Base-by-base conservation (phyloP, 2,797 vertebrate genomes). In the Lagorchestes hirsutus region DNA sequence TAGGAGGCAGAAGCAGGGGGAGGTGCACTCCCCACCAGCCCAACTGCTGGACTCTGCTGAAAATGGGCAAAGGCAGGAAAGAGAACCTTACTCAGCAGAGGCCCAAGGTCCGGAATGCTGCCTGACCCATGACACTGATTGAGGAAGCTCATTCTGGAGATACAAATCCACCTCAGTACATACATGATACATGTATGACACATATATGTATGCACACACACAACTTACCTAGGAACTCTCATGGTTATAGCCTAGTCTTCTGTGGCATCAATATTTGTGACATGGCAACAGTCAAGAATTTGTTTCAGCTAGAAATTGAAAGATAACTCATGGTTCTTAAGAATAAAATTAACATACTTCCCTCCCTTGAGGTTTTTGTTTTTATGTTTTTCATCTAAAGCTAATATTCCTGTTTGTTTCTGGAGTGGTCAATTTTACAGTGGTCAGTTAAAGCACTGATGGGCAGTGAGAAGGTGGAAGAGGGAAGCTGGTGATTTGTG, bases 1-100 rank as follows among this genome's bases (percentile, higher is more conserved):
- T 98, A 99, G 99, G 98, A 98, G 98, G 98, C 98, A 99, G 98
- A 98, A 98, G 98, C 98, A 98, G 98, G 98, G 98, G 98, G 98
- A 98, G 98, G 98, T 82, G 96, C 98, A 97, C 74, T 96, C 94
- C 97, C 95, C 93, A 93, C 95, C 94, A 96, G 97, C 95, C 98
- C 97, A 98, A 97, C 97, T 96, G 98, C 98, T 92, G 98, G 98
- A 98, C 97, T 98, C 97, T 97, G 54, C 92, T 96, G 95, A 87
- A 98, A 99, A 98, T 97, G 97, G 52, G 67, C 97, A 98, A 96
- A 93, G 96, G 98, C 97, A 97, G 97, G 97, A 97, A 98, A 96
- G 96, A 96, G 96, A 98, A 98, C 97, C 98, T 98, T 97, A 92
- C 92, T 54, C 5, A 93, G 97, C 96, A 97, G 97, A 96, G 91